Conservation (phyloP, 30 jellyfish, hydroid and myxozoan species). For the Phacellophora camtschatica region DNA sequence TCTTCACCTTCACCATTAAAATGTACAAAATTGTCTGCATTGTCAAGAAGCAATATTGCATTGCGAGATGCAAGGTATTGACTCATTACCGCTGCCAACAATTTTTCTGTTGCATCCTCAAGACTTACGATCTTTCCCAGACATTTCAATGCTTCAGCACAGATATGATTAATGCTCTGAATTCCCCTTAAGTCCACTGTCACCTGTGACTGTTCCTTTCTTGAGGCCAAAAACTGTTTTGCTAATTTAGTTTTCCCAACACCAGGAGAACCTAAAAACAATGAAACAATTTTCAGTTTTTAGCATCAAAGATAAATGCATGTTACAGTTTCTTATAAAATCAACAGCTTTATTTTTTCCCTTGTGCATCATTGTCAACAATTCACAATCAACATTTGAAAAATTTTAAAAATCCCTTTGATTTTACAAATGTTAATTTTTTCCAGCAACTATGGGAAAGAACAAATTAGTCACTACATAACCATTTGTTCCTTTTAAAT, state of each 20-base stretch:
- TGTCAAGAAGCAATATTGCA: constrained; percentile 26
- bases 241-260: constrained; percentile 57
- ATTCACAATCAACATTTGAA: no score
- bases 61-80: not conserved
- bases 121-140: constrained; percentile 17
- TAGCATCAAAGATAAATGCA: no score
- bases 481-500: no score
- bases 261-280: constrained; percentile 33
- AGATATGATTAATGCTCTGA: not conserved
- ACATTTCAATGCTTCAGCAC: constrained; percentile 24
- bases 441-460: no score
- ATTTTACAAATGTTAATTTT: no score
- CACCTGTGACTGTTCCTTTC: not conserved
- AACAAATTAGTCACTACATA: no score
- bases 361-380: no score
- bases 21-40: constrained; percentile 55
- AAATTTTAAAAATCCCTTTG: no score
- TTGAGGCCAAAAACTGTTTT: not conserved
- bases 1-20: constrained; percentile 17
- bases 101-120: constrained; percentile 30
- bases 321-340: no score
- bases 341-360: no score
- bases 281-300: no score
- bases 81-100: not conserved
- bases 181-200: constrained; percentile 33